Evolutionary conservation across 2,888 invertebrate genomes (phyloP).

Genomic region (Leptinotarsa peninsularis): DNA sequence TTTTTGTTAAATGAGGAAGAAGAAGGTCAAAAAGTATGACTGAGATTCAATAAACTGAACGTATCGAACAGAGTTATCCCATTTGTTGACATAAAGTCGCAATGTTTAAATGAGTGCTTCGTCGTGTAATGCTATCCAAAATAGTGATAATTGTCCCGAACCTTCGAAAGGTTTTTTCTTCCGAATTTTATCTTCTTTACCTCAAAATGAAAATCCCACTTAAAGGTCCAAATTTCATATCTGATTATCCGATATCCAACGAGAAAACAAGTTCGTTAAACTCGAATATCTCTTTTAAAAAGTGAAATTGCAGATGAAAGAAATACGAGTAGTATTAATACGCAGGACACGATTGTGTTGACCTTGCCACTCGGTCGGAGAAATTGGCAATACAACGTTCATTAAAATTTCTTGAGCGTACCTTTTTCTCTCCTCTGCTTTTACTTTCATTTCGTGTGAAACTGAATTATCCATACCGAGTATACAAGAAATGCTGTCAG

Average conservation of each 20-base stretch:
- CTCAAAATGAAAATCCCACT: background rate
- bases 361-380: slow-evolving; percentile 11
- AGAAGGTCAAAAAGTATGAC: too few species aligned
- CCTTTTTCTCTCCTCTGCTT: slow-evolving; percentile 16
- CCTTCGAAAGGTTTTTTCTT: too few species aligned
- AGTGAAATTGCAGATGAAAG: background rate
- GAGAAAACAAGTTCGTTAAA: background rate
- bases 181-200: too few species aligned
- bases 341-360: slow-evolving; percentile 4
- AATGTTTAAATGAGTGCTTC: too few species aligned
- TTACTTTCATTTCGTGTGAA: slow-evolving; percentile 12
- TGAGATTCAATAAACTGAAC: too few species aligned
- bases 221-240: background rate
- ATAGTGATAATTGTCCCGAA: too few species aligned
- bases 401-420: slow-evolving; percentile 19
- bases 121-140: too few species aligned
- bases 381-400: slow-evolving; percentile 5
- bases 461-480: background rate
- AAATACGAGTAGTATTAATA: background rate
- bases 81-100: too few species aligned
- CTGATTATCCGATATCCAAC: background rate
- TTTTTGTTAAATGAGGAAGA: too few species aligned
- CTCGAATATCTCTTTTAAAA: background rate
- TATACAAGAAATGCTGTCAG: background rate
- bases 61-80: too few species aligned